Evolutionary conservation across 35 echinoderm and acorn worm species (phyloP).

Genomic region (Diadema setosum): DNA sequence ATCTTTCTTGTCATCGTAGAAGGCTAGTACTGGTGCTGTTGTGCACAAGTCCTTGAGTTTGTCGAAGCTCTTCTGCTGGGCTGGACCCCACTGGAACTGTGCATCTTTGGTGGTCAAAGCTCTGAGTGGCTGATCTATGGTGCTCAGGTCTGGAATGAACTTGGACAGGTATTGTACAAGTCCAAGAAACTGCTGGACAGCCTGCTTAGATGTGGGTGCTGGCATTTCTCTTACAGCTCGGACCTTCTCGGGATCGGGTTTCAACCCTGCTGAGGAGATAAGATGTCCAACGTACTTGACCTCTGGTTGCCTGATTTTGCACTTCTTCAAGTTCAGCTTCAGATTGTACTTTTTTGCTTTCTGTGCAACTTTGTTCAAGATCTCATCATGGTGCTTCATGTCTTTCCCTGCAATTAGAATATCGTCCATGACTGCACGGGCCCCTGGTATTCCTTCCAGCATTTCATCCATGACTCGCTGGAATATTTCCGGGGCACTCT

Average conservation of each 20-base stretch:
- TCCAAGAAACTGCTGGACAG: conserved; percentile 41
- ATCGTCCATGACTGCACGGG: conserved; percentile 73
- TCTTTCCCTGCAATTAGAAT: conserved; percentile 47
- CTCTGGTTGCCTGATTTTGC: conserved; percentile 40
- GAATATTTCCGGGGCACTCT: conserved; percentile 66
- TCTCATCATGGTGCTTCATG: conserved; percentile 8
- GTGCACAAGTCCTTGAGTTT: not conserved
- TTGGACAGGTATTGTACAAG: conserved; percentile 41
- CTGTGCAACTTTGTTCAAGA: conserved; percentile 45
- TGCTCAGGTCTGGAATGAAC: conserved; percentile 10
- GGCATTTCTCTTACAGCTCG: conserved; percentile 42
- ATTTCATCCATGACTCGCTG: conserved; percentile 80
- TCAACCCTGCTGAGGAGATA: conserved; percentile 32
- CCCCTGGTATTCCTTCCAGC: conserved; percentile 43
- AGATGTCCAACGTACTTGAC: conserved; percentile 89
- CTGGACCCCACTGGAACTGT: not conserved
- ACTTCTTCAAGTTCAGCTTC: conserved; percentile 69
- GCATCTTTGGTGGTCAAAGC: not conserved
- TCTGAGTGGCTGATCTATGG: conserved; percentile 16
- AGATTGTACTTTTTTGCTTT: conserved; percentile 78
- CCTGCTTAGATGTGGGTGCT: conserved; percentile 17
- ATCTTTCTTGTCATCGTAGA: conserved; percentile 24
- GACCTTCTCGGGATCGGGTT: conserved; percentile 61
- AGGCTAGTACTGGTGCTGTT: conserved; percentile 9
- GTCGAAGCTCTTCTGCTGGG: not conserved